A percentile compares a stretch with the other conserved stretches of the same genome.
phyloP scores from a whole-genome alignment of 1,140 invertebrate genomes.

The Argopecten irradians region DNA sequence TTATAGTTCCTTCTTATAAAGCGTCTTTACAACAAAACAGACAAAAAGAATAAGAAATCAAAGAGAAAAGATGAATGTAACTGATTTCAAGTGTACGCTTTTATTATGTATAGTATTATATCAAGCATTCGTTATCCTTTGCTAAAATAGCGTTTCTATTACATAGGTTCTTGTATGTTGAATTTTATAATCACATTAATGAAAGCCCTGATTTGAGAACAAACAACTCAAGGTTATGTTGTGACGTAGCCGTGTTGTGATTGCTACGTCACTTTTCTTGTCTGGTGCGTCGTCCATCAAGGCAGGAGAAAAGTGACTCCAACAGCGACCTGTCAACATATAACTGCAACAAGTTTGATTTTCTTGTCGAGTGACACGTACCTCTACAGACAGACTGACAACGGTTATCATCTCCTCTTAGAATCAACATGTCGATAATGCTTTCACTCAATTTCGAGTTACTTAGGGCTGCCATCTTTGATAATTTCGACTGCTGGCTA shows the following conservation, averaged over 20 bases:
- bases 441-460: slow-evolving; percentile 41
- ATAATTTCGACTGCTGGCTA: neutral
- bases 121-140: no score
- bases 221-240: neutral
- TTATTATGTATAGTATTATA: no score
- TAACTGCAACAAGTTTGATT: neutral
- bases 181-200: no score
- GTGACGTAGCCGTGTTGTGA: neutral
- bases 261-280: neutral
- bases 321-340: neutral
- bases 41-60: no score
- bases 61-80: no score
- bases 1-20: no score
- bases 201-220: neutral
- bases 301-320: neutral
- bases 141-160: no score
- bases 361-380: no score
- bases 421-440: slow-evolving; percentile 52
- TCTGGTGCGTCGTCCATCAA: neutral
- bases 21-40: no score
- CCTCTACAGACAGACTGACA: slow-evolving; percentile 48
- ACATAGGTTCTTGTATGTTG: no score
- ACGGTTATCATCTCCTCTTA: slow-evolving; percentile 28
- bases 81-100: no score
- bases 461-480: slow-evolving; percentile 35